These are phyloP conservation scores for Ailurus styani DNA, from an alignment of 2,113 vertebrate genomes.

Conservation along the genomic window DNA sequence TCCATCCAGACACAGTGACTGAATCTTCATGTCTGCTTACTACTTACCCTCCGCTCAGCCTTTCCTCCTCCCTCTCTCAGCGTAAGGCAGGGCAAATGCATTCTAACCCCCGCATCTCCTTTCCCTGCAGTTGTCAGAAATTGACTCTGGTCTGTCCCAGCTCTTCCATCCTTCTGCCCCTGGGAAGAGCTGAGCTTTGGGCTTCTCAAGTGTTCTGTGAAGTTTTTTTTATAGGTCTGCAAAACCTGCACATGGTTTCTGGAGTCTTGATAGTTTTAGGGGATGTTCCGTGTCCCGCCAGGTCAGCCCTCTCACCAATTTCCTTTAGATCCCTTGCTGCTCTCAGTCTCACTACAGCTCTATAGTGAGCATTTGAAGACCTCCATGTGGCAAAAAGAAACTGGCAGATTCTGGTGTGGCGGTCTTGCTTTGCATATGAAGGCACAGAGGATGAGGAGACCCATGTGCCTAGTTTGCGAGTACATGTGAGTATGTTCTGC, in stretches of 20 bases:
- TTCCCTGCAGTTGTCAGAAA: background rate
- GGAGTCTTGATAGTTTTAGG: background rate
- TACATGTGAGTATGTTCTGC: background rate
- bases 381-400: background rate
- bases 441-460: background rate
- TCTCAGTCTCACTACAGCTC: no score
- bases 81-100: background rate
- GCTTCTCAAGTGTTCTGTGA: background rate
- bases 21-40: background rate
- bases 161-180: background rate
- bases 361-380: background rate
- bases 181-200: background rate
- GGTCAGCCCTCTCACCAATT: background rate
- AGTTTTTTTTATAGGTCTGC: background rate
- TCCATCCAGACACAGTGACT: background rate
- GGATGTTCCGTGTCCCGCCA: background rate
- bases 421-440: background rate
- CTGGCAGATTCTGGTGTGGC: background rate
- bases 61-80: background rate
- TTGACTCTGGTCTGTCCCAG: background rate
- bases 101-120: background rate
- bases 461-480: accelerated
- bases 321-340: background rate
- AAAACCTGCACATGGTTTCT: background rate
- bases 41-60: background rate